Base-by-base conservation (phyloP, 2,113 vertebrate species). In the Chaetodon auriga region DNA sequence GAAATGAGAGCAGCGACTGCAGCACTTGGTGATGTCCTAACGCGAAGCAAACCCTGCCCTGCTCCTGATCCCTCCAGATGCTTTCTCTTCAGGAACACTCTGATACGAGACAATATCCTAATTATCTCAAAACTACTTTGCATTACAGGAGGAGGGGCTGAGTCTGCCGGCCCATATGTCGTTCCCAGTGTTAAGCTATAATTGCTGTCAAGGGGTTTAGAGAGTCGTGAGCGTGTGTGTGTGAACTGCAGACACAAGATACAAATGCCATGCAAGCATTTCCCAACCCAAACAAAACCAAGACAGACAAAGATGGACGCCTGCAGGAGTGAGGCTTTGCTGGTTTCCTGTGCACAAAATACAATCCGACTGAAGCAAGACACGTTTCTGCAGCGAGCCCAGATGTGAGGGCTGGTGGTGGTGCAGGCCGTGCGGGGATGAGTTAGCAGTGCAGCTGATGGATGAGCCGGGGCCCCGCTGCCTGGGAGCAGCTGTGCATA, bases 401-500 rank as follows among this genome's bases (percentile, higher is more conserved):
- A 43, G 68, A 60, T n/a, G 48, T 23, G 63, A 57, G 55, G 55
- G 55, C 70, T 71, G 81, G 76, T 80, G 80, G 19, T 64, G 75
- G 61, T 71, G 68, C 71, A 38, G 78, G 60, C 72, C 46, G 51
- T 12, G 64, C 23, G 51, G 35, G 76, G 64, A 78, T 36, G 87
- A 69, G 69, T 57, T 70, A 68, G 72, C 36, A 8, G 75, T 19
- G 51, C 46, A 41, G 66, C 86, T 88, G 87, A 91, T 85, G 81
- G 78, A 92, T 87, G 90, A 88, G 88, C 71, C 68, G 78, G 61
- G 83, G 60, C 73, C 69, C 43, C 58, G 85, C 71, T 87, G 72
- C 78, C 85, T 55, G 78, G 68, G 72, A 82, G 91, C 85, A 86
- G 86, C 92, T 93, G 91, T 84, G 86, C 87, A 87, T 88, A 69